Conservation (phyloP, 2,888 invertebrate genomes). For the Eupsilia transversa region DNA sequence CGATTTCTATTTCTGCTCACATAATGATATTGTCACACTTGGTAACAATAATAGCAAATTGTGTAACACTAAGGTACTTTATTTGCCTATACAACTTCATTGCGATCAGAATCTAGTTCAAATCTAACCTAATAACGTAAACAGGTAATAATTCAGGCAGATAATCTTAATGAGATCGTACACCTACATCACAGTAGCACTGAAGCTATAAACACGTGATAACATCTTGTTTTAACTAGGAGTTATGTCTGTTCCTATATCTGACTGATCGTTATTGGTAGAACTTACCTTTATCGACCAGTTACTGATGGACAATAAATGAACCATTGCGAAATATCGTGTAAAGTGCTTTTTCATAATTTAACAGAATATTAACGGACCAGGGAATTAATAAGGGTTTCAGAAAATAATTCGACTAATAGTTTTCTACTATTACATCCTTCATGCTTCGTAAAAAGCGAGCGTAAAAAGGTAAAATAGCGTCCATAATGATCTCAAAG, state of each 20-base stretch:
- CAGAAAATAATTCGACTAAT: background rate
- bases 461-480: background rate
- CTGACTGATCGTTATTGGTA: slow-evolving; percentile 9
- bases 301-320: background rate
- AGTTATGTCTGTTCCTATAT: slow-evolving; percentile 22
- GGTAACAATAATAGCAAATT: background rate
- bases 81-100: slow-evolving; percentile 9
- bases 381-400: background rate
- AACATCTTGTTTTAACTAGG: slow-evolving; percentile 26
- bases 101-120: slow-evolving; percentile 23
- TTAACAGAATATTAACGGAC: background rate
- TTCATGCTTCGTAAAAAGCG: background rate
- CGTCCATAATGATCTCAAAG: background rate
- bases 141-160: slow-evolving; percentile 48
- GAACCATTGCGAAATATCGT: background rate
- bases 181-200: slow-evolving; percentile 18
- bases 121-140: slow-evolving; percentile 41
- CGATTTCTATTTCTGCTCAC: background rate
- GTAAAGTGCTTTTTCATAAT: too few relatives aligned
- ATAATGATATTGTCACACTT: background rate
- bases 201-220: slow-evolving; percentile 36
- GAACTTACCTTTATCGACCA: background rate
- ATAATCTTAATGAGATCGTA: slow-evolving; percentile 56
- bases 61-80: background rate
- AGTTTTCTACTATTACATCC: background rate